These are phyloP conservation scores for Drosophila barbarae DNA, from an alignment of 2,888 invertebrate species.

Conservation along the genomic window DNA sequence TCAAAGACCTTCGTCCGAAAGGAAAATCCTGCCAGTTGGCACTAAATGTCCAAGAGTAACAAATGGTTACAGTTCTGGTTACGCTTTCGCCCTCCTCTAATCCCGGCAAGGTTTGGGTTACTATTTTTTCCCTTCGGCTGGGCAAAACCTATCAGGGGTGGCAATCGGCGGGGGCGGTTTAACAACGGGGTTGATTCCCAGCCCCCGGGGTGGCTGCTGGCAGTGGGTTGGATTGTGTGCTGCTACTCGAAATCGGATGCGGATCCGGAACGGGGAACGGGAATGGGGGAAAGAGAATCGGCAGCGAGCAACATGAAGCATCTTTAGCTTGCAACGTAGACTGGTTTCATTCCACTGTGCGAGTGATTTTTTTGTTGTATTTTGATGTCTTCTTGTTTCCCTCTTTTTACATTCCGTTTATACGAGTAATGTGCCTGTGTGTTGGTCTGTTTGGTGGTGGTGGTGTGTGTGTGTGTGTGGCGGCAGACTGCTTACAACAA, in stretches of 20 bases:
- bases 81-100: slow-evolving; percentile 1
- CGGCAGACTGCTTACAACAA: slow-evolving; percentile 23
- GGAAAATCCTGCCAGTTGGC: slow-evolving; percentile 22
- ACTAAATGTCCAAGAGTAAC: slow-evolving; percentile 17
- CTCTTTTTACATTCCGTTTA: slow-evolving; percentile 12
- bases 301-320: slow-evolving; percentile 16
- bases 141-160: slow-evolving; percentile 3
- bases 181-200: slow-evolving; percentile 18
- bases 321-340: slow-evolving; percentile 25
- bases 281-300: background rate
- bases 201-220: slow-evolving; percentile 2
- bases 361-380: background rate
- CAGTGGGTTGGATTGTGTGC: slow-evolving; percentile 8
- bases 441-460: background rate
- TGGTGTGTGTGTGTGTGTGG: slow-evolving; percentile 1
- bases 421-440: background rate
- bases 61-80: slow-evolving; percentile 18
- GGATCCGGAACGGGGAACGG: background rate
- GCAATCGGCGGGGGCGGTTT: slow-evolving; percentile 11
- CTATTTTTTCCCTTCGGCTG: slow-evolving; percentile 3
- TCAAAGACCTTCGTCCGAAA: slow-evolving; percentile 13
- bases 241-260: slow-evolving; percentile 3
- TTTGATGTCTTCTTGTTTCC: slow-evolving; percentile 7
- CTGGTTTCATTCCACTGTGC: slow-evolving; percentile 31
- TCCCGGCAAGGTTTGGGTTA: slow-evolving; percentile 10